Evolutionary conservation across 1,140 invertebrate genomes (phyloP), one percentile per base, ranked within the genome.

Genomic region (Sogatella furcifera): DNA sequence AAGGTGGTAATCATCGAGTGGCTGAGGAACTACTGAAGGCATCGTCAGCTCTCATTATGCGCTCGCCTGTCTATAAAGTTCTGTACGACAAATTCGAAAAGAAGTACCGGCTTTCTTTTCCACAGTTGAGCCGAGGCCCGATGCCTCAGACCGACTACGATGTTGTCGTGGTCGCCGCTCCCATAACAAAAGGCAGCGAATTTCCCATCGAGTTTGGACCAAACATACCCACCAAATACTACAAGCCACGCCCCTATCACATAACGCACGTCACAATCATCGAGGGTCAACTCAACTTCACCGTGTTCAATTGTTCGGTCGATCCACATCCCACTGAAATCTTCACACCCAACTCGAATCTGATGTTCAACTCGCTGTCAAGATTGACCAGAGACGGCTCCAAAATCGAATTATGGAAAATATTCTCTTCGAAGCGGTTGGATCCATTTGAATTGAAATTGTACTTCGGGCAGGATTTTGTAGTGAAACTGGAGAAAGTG

Each of bases 1-100:
- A 80, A 65, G 80, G 78, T 52, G 84, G 84, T 57, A 86, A 87
- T 64, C 78, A 78, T 65, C 60, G 71, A 64, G 74, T 85, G 61
- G 69, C 74, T 1, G 68, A 74, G 64, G 69, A 69, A 22, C 68
- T 81, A 1, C 44, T 79, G 6, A 64, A 74, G 55, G 65, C 67
- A 52, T 73, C 78, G 34, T 38, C 34, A 38, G 34, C 34, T 38
- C 34, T 38, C 3, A 38, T 38, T 10, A 11, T 38, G 34, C 34
- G 34, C 34, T 38, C 34, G 8, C 34, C 34, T 2, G 34, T 38
- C 11, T 38, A 38, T 38, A 4, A 38, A 38, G 11, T 38, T 11
- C 1, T 5, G 3, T 38, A 38, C 34, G 11, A 38, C 34, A 10
- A 5, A 38, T 38, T 38, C 11, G 34, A 38, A 4, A 3, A 13